Evolutionary conservation across 2,113 vertebrate species (phyloP).

Genomic region (Plotosus lineatus): DNA sequence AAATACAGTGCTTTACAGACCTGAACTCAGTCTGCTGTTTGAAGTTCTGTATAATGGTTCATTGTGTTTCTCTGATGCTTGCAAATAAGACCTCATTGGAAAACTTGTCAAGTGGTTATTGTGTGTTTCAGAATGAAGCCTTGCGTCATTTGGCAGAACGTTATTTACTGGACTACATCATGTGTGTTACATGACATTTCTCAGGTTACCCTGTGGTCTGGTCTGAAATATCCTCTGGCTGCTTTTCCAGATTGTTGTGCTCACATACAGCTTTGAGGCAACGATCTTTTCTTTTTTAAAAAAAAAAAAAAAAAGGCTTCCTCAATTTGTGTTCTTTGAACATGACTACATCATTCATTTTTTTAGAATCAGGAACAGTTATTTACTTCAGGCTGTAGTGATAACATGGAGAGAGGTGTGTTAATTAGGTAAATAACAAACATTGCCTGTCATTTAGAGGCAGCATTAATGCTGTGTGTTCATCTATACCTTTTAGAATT

Average conservation of each 20-base stretch:
- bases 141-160: slow-evolving; percentile 33
- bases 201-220: slow-evolving; percentile 44
- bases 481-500: not conserved
- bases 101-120: not conserved
- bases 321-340: not conserved
- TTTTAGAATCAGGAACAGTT: not conserved
- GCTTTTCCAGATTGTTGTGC: not conserved
- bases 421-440: not conserved
- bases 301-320: too few species aligned
- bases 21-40: not conserved
- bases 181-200: slow-evolving; percentile 54
- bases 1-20: not conserved
- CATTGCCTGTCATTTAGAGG: not conserved
- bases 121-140: not conserved
- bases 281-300: not conserved
- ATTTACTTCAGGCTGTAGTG: not conserved
- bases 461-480: not conserved
- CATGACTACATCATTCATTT: not conserved
- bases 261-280: not conserved
- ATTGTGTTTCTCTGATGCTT: not conserved
- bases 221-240: slow-evolving; percentile 37
- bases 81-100: not conserved
- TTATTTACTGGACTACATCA: slow-evolving; percentile 38
- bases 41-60: not conserved
- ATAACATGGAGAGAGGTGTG: not conserved